Evolutionary conservation across 2,113 vertebrate genomes (phyloP).

Genomic region (Dicrurus megarhynchus): DNA sequence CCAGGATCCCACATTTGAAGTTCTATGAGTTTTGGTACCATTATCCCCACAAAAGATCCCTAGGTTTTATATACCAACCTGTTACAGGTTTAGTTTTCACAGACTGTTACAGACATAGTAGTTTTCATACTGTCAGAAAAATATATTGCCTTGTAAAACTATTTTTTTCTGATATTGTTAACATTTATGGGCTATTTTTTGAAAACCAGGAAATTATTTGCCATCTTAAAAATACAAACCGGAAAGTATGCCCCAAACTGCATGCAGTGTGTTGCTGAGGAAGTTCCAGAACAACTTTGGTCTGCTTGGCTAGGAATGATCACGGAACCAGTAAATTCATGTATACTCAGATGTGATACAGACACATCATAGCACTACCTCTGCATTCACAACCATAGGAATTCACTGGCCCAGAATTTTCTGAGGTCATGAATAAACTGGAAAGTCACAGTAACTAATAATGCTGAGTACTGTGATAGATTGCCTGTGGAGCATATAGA

Average conservation of each 20-base stretch:
- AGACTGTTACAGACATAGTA: neutral
- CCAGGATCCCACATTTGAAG: neutral
- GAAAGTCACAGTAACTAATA: neutral
- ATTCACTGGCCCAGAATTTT: neutral
- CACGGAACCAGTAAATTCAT: neutral
- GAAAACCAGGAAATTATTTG: neutral
- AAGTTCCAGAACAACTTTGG: neutral
- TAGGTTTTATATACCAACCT: neutral
- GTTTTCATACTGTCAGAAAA: neutral
- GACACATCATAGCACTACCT: neutral
- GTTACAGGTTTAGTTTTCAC: neutral
- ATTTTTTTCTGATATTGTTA: neutral
- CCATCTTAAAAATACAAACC: neutral
- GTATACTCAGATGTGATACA: neutral
- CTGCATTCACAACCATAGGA: neutral
- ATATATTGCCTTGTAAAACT: neutral
- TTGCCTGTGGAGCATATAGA: neutral
- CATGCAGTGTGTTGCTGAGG: neutral
- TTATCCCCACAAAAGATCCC: neutral
- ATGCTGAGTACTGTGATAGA: neutral
- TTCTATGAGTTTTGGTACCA: rapidly evolving
- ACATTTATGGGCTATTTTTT: neutral
- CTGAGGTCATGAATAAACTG: neutral
- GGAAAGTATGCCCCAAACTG: neutral
- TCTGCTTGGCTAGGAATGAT: neutral